Base-by-base conservation (phyloP, 2,113 vertebrate genomes). In the Camelus dromedarius region DNA sequence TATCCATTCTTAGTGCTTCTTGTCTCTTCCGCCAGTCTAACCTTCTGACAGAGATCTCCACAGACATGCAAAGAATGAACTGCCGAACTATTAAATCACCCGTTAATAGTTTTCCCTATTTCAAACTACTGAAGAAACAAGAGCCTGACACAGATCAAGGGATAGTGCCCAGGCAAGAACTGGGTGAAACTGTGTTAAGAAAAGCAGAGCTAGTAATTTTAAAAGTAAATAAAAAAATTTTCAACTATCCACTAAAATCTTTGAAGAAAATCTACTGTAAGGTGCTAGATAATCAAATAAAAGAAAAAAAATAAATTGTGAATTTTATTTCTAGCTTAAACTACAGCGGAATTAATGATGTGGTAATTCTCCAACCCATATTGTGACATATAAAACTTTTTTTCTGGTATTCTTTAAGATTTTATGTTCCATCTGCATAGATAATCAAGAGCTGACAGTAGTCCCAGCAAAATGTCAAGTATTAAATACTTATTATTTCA, bases 291-390 rank as follows among this genome's bases (percentile, higher is more conserved):
- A 90, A 50, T n/a, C 52, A 85, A 85, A 84, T 50, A 64, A 76
- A 79, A 75, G 3, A 56, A 72, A 66, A 81, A 75, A 67, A 22
- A 22, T 19, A 22, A 86, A 52, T 10, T 88, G 11, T 14, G 5
- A 72, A 58, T 42, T 95, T 82, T 82, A 82, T 75, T 91, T 84
- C 92, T 66, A 76, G 19, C 30, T 93, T 95, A 93, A 94, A 92
- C 76, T 67, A 3, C 28, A 95, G 88, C 6, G 81, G 11, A 76
- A 30, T 14, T 38, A 73, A 76, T 66, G 46, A 48, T 16, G 18
- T 16, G 5, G 7, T 42, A 84, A 96, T 56, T 95, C 56, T 6
- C 2, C 19, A 93, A 64, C 52, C 80, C 18, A 50, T 28, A 91
- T 11, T 67, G n/a, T 82, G 69, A 94, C 16, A 35, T 32, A 4